Evolutionary conservation across 1,140 invertebrate species (phyloP).

Genomic region (Pararge aegeria): DNA sequence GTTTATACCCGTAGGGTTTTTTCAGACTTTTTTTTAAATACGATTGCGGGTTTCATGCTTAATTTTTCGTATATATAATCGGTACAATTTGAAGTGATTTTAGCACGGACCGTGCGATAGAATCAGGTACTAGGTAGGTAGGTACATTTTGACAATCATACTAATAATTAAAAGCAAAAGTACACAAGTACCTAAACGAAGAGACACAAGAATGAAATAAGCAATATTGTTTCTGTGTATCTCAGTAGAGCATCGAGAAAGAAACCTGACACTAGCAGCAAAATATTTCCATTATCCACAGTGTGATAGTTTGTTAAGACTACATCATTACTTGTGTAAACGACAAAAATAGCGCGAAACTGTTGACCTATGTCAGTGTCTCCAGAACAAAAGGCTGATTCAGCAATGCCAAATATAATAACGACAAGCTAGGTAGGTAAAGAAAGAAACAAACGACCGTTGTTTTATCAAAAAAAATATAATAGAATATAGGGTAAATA

Average conservation of each 20-base stretch:
- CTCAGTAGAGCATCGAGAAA: not conserved
- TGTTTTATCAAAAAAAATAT: not conserved
- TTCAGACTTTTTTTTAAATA: too few relatives aligned
- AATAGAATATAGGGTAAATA: too few relatives aligned
- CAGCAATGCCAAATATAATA: not conserved
- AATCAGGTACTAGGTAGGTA: too few relatives aligned
- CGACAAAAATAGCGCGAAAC: not conserved
- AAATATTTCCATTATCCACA: not conserved
- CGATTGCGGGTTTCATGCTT: too few relatives aligned
- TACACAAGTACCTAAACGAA: not conserved
- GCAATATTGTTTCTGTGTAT: not conserved
- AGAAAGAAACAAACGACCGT: not conserved
- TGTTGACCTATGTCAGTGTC: constrained; percentile 1
- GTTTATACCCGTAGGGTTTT: too few relatives aligned
- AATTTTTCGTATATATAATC: too few relatives aligned
- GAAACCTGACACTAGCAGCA: not conserved
- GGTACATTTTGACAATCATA: too few relatives aligned
- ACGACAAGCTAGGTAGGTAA: not conserved
- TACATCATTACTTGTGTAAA: not conserved
- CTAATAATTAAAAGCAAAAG: not conserved
- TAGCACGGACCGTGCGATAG: too few relatives aligned
- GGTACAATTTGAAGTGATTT: too few relatives aligned
- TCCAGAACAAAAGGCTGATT: not conserved
- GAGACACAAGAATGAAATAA: not conserved
- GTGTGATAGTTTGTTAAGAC: not conserved